Evolutionary conservation across 2,797 vertebrate genomes (phyloP), one percentile per base, ranked within the genome.

Genomic region (Ciconia nigra): DNA sequence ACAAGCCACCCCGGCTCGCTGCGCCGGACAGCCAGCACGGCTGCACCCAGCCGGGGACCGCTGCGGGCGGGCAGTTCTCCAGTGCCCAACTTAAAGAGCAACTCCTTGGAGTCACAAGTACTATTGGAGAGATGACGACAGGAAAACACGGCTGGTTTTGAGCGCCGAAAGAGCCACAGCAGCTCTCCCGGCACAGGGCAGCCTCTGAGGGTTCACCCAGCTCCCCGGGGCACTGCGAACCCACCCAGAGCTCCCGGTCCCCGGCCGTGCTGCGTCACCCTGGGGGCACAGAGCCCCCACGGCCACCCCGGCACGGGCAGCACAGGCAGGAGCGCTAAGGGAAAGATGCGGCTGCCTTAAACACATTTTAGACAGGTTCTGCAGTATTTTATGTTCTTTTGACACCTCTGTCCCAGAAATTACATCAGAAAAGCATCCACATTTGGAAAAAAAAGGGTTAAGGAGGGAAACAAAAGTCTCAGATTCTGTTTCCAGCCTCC

Each of bases 1-100:
- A 66, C 7, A 3, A 61, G 35, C 9, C n/a, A 19, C 15, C 22
- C 13, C 4, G 25, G 49, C 49, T 44, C 33, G 15, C 54, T 29
- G 44, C 24, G 20, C 73, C 18, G 9, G 54, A 42, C 31, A 59
- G 54, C 51, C 25, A 5, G 49, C 33, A 31, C 0, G 5, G n/a
- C 57, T 17, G n/a, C 57, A 11, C 39, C 2, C 29, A 20, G 55
- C 26, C 4, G 0, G 55, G 46, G 28, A 35, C 9, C 0, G 49
- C 41, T 12, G 19, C 7, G 5, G 7, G 8, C 1, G 0, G n/a
- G 52, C 12, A 46, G 25, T 5, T 58, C 41, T 35, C 77, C 76
- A 52, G 55, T 0, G 8, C 51, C 44, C 61, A 21, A 6, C 59
- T 39, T 26, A 42, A 37, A n/a, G n/a, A 73, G 33, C 24, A 20